phyloP scores from a whole-genome alignment of 2,888 invertebrate genomes.

The Drosophila multiciliata region DNA sequence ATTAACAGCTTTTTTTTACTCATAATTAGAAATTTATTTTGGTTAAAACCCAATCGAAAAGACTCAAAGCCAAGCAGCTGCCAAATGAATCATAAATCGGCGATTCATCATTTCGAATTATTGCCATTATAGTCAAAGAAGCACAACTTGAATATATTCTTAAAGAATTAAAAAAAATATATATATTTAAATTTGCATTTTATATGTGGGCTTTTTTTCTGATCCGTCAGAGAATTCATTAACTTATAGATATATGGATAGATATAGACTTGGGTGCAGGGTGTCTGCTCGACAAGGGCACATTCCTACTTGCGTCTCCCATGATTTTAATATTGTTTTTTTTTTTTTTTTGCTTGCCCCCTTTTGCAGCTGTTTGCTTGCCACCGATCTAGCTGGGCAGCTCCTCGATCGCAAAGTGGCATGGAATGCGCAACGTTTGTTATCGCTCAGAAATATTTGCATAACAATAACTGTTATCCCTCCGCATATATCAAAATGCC shows the following conservation, averaged over 20 bases:
- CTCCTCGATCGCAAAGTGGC: constrained; percentile 5
- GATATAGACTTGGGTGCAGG: not conserved
- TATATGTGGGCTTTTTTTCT: too few relatives aligned
- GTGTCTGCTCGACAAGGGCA: not conserved
- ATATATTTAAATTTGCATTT: not conserved
- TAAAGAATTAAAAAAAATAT: not conserved
- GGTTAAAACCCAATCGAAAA: not conserved
- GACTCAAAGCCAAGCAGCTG: constrained; percentile 43
- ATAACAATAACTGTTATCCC: constrained; percentile 43
- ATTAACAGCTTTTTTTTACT: not conserved
- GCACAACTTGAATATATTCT: not conserved
- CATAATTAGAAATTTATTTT: not conserved
- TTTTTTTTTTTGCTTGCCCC: not conserved
- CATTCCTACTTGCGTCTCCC: not conserved
- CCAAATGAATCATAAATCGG: constrained; percentile 68
- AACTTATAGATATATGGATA: too few relatives aligned
- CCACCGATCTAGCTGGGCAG: not conserved
- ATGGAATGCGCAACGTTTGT: constrained; percentile 38
- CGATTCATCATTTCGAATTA: constrained; percentile 37
- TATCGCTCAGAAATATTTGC: constrained; percentile 52
- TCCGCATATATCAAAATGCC: not conserved
- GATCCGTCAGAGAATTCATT: too few relatives aligned
- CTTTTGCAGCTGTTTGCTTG: not conserved
- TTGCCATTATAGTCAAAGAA: not conserved
- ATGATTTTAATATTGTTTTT: too few relatives aligned